Percentiles rank a stretch among this genome's conserved stretches.
These are phyloP conservation scores for Pipa parva DNA, from an alignment of 2,113 vertebrate genomes.

Conservation along the genomic window DNA sequence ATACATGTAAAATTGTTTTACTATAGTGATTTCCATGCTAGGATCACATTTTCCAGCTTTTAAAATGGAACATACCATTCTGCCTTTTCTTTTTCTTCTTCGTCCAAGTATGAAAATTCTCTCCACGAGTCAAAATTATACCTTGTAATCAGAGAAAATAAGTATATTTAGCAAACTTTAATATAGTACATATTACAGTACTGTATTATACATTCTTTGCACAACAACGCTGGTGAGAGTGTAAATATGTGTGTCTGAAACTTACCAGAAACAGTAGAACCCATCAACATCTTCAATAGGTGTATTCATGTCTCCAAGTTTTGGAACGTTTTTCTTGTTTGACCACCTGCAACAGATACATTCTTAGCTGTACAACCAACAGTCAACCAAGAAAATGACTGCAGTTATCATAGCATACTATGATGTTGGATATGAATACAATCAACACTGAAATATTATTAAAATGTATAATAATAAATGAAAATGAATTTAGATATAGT, in stretches of 20 bases:
- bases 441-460: too few relatives aligned
- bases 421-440: too few relatives aligned
- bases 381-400: too few relatives aligned
- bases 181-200: not conserved
- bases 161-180: not conserved
- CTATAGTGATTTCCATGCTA: too few relatives aligned
- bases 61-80: conserved; percentile 74
- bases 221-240: too few relatives aligned
- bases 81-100: conserved; percentile 98
- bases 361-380: too few relatives aligned
- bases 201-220: not conserved
- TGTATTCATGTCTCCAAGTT: conserved; percentile 76
- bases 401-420: too few relatives aligned
- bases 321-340: conserved; percentile 84
- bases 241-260: conserved; percentile 9
- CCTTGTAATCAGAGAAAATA: conserved; percentile 55
- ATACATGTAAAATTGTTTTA: too few relatives aligned
- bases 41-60: too few relatives aligned
- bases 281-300: conserved; percentile 94
- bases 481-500: too few relatives aligned
- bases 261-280: conserved; percentile 98
- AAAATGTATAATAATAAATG: too few relatives aligned
- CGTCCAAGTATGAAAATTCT: conserved; percentile 97
- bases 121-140: conserved; percentile 99
- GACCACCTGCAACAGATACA: conserved; percentile 77